Evolutionary conservation across 1,140 invertebrate genomes (phyloP).

Genomic region (Magallana gigas): DNA sequence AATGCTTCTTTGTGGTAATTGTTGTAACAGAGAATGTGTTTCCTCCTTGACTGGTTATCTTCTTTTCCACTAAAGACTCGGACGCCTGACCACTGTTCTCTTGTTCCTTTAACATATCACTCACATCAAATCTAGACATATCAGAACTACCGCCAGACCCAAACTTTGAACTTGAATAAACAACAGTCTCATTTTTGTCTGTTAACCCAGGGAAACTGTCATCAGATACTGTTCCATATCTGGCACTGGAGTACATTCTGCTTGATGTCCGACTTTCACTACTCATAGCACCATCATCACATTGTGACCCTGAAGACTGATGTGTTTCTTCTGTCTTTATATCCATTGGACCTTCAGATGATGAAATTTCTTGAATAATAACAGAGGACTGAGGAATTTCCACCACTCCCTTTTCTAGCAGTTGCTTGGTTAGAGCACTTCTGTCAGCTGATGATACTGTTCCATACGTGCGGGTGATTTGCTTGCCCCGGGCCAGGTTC

Average conservation of each 20-base stretch:
- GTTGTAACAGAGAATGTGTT: conserved; percentile 60
- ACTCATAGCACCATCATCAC: not conserved
- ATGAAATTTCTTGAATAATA: conserved; percentile 16
- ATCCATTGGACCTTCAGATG: not conserved
- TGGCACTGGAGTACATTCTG: not conserved
- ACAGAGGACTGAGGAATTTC: conserved; percentile 40
- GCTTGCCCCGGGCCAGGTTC: conserved; percentile 35
- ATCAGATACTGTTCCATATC: conserved; percentile 9
- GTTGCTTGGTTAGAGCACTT: conserved; percentile 19
- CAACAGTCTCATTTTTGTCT: not conserved
- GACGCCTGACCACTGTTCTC: not conserved
- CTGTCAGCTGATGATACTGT: not conserved
- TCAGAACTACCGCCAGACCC: conserved; percentile 26
- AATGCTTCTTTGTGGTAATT: conserved; percentile 52
- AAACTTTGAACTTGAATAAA: not conserved
- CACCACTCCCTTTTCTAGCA: conserved; percentile 37
- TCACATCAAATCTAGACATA: conserved; percentile 34
- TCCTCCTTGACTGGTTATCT: conserved; percentile 47
- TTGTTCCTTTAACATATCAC: not conserved
- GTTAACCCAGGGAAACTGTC: not conserved
- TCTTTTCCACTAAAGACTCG: conserved; percentile 1
- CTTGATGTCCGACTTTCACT: conserved; percentile 1
- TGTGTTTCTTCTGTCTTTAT: not conserved
- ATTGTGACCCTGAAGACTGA: not conserved
- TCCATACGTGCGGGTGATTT: conserved; percentile 14